Base-by-base conservation (phyloP, 2,113 vertebrate genomes). In the Lutjanus erythropterus region DNA sequence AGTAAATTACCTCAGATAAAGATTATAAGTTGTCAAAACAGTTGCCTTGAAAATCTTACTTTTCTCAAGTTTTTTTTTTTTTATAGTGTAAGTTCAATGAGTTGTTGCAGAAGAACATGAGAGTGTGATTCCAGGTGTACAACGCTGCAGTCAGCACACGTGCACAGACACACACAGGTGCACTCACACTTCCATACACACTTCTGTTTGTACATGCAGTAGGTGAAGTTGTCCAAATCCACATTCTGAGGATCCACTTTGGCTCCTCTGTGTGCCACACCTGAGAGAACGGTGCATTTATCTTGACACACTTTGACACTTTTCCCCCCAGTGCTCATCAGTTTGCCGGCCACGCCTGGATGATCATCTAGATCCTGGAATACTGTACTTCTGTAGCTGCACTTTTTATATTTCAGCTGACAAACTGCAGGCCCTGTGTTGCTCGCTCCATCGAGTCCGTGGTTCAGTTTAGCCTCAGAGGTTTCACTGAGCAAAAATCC, bases 231-330 rank as follows among this genome's bases (percentile, higher is more conserved):
- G 35, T 56, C 18, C 55, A 79, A 59, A 73, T 37, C 64, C 41
- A 58, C 62, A 73, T 41, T 71, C 44, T 78, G 25, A 61, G 21
- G 47, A 67, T 68, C 46, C 21, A 39, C 7, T 56, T 41, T 79
- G 39, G 44, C 35, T 53, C 52, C 33, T 23, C 23, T 47, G 16
- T 46, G 37, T 19, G 44, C 42, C 81, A 73, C 82, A 80, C 81
- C 83, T 73, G 50, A 59, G 21, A 71, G 65, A 47, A 37, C 16
- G 5, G 4, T 39, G 35, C 73, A 74, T 82, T 85, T 71, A 64
- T 81, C 77, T 76, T 44, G 66, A 78, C 82, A 83, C 76, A 70
- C 76, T 55, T 73, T 61, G 80, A 84, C 80, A 75, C 73, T 47
- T 50, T 42, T 2, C 39, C 50, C 71, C 69, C 23, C 59, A 29